Conservation (phyloP, 2,888 invertebrate species). For the Drosophila diplacantha region DNA sequence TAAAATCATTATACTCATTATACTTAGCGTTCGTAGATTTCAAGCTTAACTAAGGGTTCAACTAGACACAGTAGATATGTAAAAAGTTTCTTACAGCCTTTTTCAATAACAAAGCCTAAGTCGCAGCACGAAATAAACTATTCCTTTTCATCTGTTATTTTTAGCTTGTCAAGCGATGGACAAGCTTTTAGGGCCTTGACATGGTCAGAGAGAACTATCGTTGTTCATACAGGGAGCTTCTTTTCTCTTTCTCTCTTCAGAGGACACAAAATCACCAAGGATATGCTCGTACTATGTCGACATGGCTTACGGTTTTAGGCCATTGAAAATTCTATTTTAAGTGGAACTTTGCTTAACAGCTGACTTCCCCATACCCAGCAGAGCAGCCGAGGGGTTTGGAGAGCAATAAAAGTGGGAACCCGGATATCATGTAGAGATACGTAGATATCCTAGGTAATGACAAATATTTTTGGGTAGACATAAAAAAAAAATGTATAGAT, state of each 20-base stretch:
- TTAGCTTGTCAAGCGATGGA: constrained; percentile 3
- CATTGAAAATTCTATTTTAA: constrained; percentile 70
- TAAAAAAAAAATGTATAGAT: too few relatives aligned
- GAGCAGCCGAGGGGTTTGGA: constrained; percentile 27
- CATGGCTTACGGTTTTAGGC: constrained; percentile 71
- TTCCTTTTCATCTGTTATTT: not conserved
- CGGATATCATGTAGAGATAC: constrained; percentile 11
- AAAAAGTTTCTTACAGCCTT: too few relatives aligned
- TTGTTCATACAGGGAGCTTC: not conserved
- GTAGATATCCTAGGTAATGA: not conserved
- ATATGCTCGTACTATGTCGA: constrained; percentile 20
- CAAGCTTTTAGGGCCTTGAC: not conserved
- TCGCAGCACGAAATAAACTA: not conserved
- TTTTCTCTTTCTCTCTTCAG: not conserved
- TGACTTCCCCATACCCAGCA: constrained; percentile 1
- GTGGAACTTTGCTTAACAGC: constrained; percentile 59
- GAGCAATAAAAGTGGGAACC: constrained; percentile 44
- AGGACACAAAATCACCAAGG: constrained; percentile 55
- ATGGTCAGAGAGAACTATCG: constrained; percentile 5
- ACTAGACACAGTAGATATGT: not conserved
- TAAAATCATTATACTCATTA: too few relatives aligned
- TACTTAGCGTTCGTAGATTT: too few relatives aligned
- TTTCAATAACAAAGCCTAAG: not conserved
- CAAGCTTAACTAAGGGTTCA: not conserved
- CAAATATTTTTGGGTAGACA: not conserved